Percentiles rank a stretch among this genome's conserved stretches.
phyloP scores from a whole-genome alignment of 2,797 vertebrate species.

The Rhabdomys pumilio region DNA sequence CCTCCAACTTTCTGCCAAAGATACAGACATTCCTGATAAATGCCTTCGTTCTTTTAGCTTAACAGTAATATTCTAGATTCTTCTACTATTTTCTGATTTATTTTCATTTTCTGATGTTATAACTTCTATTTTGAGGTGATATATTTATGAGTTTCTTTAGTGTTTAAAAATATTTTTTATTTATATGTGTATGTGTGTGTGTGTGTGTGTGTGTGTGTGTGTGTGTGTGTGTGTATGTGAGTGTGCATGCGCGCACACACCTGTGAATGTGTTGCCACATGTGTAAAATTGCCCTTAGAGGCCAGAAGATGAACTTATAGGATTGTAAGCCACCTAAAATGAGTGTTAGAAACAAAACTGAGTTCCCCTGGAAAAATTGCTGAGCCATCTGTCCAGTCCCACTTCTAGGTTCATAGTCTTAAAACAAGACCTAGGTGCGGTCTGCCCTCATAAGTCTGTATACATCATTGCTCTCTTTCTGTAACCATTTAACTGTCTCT shows the following conservation, averaged over 20 bases:
- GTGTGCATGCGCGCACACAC: no score
- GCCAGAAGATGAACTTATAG: background rate
- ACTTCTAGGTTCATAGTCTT: background rate
- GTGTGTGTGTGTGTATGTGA: background rate
- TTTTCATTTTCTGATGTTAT: background rate
- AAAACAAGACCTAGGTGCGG: background rate
- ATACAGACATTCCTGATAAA: background rate
- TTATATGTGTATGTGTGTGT: background rate
- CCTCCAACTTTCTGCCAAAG: background rate
- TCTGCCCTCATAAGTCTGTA: background rate
- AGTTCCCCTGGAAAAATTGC: no score
- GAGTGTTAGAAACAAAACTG: background rate
- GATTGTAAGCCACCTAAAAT: background rate
- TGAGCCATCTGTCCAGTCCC: background rate
- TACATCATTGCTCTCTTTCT: background rate
- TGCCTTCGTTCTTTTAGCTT: background rate
- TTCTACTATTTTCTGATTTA: background rate
- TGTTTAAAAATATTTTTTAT: background rate
- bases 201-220: background rate
- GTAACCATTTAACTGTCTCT: background rate
- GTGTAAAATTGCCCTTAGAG: background rate
- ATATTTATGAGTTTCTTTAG: background rate
- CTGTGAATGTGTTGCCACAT: background rate
- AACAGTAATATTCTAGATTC: background rate
- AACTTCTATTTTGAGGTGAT: background rate